These are phyloP conservation scores for Phylloscopus whistleri DNA, from an alignment of 2,113 vertebrate genomes.

Conservation along the genomic window DNA sequence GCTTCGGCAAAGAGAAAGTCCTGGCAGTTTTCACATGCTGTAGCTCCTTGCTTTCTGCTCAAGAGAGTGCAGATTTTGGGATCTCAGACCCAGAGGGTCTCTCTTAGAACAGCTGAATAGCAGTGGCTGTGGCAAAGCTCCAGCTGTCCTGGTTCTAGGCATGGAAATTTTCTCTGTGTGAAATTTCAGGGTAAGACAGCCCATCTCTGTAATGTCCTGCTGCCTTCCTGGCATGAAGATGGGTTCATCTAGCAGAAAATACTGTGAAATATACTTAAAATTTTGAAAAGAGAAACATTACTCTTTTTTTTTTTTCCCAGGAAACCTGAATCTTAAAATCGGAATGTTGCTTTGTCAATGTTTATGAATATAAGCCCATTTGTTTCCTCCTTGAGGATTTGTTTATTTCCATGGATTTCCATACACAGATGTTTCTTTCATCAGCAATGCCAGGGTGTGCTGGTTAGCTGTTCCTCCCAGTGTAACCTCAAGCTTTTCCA, in stretches of 20 bases:
- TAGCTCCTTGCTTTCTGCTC: neutral
- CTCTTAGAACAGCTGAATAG: neutral
- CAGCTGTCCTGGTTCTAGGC: neutral
- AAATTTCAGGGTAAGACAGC: neutral
- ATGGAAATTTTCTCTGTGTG: neutral
- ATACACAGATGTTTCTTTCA: neutral
- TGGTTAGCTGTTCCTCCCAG: neutral
- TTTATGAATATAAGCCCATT: neutral
- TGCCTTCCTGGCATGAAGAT: neutral
- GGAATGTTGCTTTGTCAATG: neutral
- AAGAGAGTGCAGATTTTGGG: neutral
- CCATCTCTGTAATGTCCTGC: neutral
- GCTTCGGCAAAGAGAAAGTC: neutral
- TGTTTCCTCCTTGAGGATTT: neutral
- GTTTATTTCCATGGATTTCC: neutral
- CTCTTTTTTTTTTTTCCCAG: neutral
- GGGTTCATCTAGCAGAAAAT: neutral
- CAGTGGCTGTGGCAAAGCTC: neutral
- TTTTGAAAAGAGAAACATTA: neutral
- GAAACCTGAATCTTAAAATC: neutral
- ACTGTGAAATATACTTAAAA: neutral
- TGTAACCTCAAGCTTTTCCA: neutral
- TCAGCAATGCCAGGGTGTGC: neutral
- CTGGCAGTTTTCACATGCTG: neutral
- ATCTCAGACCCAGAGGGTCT: neutral